phyloP scores from a whole-genome alignment of 2,113 vertebrate genomes.

The Menura novaehollandiae region DNA sequence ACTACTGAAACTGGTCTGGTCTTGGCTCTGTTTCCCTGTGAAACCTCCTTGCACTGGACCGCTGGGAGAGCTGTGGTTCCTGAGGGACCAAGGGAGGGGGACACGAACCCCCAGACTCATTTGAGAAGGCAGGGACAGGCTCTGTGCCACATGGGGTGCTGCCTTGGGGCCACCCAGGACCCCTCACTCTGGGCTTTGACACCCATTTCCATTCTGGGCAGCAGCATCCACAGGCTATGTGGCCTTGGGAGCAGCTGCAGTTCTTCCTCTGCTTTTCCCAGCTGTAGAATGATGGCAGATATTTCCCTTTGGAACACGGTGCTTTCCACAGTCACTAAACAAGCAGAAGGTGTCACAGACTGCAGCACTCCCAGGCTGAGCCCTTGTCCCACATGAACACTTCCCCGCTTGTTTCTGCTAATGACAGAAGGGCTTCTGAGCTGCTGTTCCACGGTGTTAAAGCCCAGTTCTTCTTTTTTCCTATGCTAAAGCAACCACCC shows the following conservation, averaged over 20 bases:
- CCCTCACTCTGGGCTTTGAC: neutral
- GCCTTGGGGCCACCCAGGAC: neutral
- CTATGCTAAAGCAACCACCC: neutral
- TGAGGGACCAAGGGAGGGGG: neutral
- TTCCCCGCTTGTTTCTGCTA: neutral
- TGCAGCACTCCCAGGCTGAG: neutral
- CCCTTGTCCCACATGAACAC: neutral
- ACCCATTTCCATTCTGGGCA: neutral
- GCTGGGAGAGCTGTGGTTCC: neutral
- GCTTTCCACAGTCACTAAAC: neutral
- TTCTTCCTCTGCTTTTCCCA: neutral
- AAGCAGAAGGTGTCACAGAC: neutral
- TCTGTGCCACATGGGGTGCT: neutral
- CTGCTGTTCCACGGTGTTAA: neutral
- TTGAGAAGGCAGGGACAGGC: neutral
- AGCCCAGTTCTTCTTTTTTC: neutral
- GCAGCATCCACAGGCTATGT: neutral
- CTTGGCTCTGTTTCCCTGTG: neutral
- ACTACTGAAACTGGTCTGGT: neutral
- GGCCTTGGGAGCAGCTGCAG: neutral
- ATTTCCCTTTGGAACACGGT: neutral
- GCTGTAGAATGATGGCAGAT: neutral
- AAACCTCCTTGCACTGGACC: neutral
- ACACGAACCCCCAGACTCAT: accelerated
- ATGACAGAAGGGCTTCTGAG: neutral